A percentile compares a stretch with the other conserved stretches of the same genome.
These are phyloP conservation scores for Eptesicus fuscus DNA, from an alignment of 2,113 vertebrate species.

Conservation along the genomic window DNA sequence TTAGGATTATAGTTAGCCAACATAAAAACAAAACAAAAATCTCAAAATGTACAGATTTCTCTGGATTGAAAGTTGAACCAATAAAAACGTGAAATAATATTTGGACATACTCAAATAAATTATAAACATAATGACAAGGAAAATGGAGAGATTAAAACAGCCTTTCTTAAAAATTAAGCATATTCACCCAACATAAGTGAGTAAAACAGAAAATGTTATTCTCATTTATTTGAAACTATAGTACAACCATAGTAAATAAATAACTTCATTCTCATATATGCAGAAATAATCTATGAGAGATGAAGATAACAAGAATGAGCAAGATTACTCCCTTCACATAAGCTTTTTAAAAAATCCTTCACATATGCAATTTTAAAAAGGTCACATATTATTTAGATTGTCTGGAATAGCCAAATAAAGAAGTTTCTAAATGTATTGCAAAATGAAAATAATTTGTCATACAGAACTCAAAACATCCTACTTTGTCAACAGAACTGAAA, in stretches of 20 bases:
- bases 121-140: conserved; percentile 36
- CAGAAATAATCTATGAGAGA: conserved; percentile 38
- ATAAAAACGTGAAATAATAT: conserved; percentile 28
- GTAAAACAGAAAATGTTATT: conserved; percentile 28
- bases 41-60: conserved; percentile 21
- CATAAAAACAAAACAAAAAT: neutral
- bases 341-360: conserved; percentile 37
- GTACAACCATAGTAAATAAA: conserved; percentile 44
- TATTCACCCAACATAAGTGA: neutral
- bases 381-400: conserved; percentile 39
- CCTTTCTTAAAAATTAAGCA: conserved; percentile 15
- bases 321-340: neutral
- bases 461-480: conserved; percentile 45
- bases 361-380: conserved; percentile 25
- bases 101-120: conserved; percentile 42
- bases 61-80: conserved; percentile 8
- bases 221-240: conserved; percentile 1
- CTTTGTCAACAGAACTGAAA: conserved; percentile 37
- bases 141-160: conserved; percentile 27
- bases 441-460: conserved; percentile 37
- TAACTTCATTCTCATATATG: conserved; percentile 19
- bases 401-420: conserved; percentile 50
- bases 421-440: conserved; percentile 14
- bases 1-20: neutral
- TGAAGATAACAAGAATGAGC: conserved; percentile 17